Base-by-base conservation (phyloP, 2,113 vertebrate species). In the Seriola rivoliana region DNA sequence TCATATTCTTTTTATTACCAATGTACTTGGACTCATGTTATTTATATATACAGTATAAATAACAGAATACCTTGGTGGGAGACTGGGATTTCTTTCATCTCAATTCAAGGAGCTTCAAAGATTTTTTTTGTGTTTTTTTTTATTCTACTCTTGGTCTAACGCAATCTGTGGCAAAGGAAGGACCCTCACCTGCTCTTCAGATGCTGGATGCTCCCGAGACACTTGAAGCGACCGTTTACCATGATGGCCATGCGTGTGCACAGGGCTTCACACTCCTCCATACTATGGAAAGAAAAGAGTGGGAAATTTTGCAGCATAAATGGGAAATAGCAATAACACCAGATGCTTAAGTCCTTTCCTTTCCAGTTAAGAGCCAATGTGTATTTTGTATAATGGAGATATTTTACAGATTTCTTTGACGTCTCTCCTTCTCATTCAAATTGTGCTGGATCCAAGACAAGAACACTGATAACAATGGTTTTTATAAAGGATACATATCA, bases 201-300 rank as follows among this genome's bases (percentile, higher is more conserved):
- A 90, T 99, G 97, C 93, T 99, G 98, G 90, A 98, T 99, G 94
- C 97, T 99, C 57, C 98, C 98, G 0, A 99, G 96, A 73, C 98
- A 99, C 86, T 97, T 96, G 79, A 99, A 96, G 5, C 95, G 95
- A 1, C 98, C 97, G 0, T 99, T 99, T 65, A 99, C 98, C 98
- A 99, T 99, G 93, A 99, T 99, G 88, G 97, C 97, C 94, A 99
- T 95, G 38, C 97, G 95, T 0, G 97, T 99, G 91, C 98, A 98
- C 46, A 95, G 75, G 0, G 93, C 94, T 71, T 95, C 95, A 65
- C 95, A 95, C 72, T 95, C 95, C 92, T 89, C 94, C 95, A 95
- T 95, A 21, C 95, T 95, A 36, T 71, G 23, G 42, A 79, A 42
- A 71, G 19, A 75, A 29, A 46, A 23, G 3, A 54, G 8, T 14